Base-by-base conservation (phyloP, 2,888 invertebrate genomes). In the Agonopterix heracliana region DNA sequence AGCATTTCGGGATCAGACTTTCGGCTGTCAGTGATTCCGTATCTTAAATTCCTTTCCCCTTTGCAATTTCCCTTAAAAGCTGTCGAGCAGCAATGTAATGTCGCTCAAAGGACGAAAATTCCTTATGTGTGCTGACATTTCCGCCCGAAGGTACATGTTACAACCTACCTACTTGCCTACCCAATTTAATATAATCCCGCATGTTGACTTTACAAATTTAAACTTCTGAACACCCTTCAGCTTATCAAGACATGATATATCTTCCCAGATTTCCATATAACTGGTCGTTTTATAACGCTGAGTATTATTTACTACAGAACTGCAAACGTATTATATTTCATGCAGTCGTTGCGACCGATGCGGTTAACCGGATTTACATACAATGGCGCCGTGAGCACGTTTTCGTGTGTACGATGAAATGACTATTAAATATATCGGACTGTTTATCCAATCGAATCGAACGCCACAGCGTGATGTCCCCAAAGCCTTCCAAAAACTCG, bases 361-460 rank as follows among this genome's bases (percentile, higher is more conserved):
- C 26, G 26, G 26, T 26, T 26, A 26, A 26, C 26, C 59, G 62
- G 70, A 81, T 81, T 82, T 78, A 75, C 80, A 83, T 74, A 83
- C 79, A 81, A 82, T 78, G 70, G 69, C 59, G 59, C 60, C 61
- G 66, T 64, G 63, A 62, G 66, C 71, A 68, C 71, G 71, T 70
- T 74, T 74, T 73, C 70, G 71, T 77, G 68, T 71, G 71, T 69
- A 71, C 75, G 68, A 74, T 78, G 74, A 78, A 75, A 77, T 78
- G 75, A 78, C 74, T 73, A 68, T 68, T 65, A 64, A 59, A 59
- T 60, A 26, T 26, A 64, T 60, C 61, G 59, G 61, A 59, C 56
- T 57, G 59, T 40, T 56, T 58, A 55, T 54, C 56, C 13, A 59
- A 57, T 60, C 55, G 58, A 54, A 59, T 63, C 61, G 66, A 64